Conservation (phyloP, 2,888 invertebrate genomes). For the Palloptera scutellata region DNA sequence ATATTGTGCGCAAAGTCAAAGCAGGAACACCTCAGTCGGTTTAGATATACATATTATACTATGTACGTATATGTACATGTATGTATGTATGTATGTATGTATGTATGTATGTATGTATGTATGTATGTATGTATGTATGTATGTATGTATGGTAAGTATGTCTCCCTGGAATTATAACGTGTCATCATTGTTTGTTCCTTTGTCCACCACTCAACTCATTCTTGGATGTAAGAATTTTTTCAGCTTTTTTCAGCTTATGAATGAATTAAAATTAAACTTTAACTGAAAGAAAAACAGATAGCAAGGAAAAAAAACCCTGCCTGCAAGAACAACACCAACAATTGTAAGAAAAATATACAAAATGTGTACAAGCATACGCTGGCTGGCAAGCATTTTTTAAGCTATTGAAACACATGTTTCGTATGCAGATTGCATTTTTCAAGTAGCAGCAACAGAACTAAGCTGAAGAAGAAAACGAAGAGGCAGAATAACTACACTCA, state of each 20-base stretch:
- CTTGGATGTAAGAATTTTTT: slow-evolving; percentile 9
- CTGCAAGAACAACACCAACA: slow-evolving; percentile 5
- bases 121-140: neutral
- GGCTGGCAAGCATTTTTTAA: slow-evolving; percentile 1
- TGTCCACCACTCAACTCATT: slow-evolving; percentile 32
- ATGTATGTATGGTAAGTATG: slow-evolving; percentile 32
- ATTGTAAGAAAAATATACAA: slow-evolving; percentile 17
- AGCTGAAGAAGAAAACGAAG: no score
- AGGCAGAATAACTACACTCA: slow-evolving; percentile 16
- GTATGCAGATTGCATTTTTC: slow-evolving; percentile 32
- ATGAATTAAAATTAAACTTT: slow-evolving; percentile 41
- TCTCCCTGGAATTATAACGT: slow-evolving; percentile 50
- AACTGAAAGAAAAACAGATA: slow-evolving; percentile 36
- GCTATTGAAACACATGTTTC: slow-evolving; percentile 39
- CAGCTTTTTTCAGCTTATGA: slow-evolving; percentile 37
- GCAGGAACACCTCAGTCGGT: slow-evolving; percentile 41
- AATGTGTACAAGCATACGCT: slow-evolving; percentile 2
- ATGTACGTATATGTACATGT: no score
- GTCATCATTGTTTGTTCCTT: slow-evolving; percentile 58
- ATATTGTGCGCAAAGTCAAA: slow-evolving; percentile 31
- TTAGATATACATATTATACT: no score
- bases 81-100: slow-evolving; percentile 43
- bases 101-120: slow-evolving; percentile 7
- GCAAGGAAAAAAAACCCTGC: slow-evolving; percentile 11
- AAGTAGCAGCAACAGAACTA: no score